Evolutionary conservation across 2,797 vertebrate species (phyloP).

Genomic region (Momotus momota): DNA sequence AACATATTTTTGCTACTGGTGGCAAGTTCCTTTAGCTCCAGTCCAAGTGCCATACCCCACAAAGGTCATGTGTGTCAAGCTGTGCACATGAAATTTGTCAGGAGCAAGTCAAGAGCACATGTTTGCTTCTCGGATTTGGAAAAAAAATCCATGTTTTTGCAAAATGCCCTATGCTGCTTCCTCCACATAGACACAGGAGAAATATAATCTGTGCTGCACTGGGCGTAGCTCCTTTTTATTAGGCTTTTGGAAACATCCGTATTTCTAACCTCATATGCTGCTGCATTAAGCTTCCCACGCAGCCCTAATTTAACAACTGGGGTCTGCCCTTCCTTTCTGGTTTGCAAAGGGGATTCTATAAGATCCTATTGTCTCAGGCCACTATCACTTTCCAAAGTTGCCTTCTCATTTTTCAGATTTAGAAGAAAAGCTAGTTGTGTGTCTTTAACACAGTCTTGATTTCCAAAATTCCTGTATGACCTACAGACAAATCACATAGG

Average conservation of each 20-base stretch:
- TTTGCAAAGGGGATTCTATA: neutral
- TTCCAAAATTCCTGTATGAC: neutral
- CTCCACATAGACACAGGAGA: neutral
- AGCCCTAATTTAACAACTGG: neutral
- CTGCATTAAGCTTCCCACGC: neutral
- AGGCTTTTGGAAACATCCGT: neutral
- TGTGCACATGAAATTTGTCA: neutral
- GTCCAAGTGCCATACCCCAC: neutral
- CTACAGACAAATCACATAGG: neutral
- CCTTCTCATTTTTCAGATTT: neutral
- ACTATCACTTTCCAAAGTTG: neutral
- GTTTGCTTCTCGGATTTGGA: neutral
- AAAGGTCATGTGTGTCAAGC: neutral
- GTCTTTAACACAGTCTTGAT: neutral
- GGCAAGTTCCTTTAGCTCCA: neutral
- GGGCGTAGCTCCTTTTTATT: neutral
- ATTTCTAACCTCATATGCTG: neutral
- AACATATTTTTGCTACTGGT: neutral
- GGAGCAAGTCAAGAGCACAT: neutral
- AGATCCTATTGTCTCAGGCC: neutral
- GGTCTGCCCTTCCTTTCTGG: neutral
- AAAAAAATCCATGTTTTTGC: neutral
- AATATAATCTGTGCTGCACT: neutral
- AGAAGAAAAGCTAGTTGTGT: neutral
- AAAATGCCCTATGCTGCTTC: neutral